These are phyloP conservation scores for Macrophya alboannulata DNA, from an alignment of 2,888 invertebrate species.

Conservation along the genomic window DNA sequence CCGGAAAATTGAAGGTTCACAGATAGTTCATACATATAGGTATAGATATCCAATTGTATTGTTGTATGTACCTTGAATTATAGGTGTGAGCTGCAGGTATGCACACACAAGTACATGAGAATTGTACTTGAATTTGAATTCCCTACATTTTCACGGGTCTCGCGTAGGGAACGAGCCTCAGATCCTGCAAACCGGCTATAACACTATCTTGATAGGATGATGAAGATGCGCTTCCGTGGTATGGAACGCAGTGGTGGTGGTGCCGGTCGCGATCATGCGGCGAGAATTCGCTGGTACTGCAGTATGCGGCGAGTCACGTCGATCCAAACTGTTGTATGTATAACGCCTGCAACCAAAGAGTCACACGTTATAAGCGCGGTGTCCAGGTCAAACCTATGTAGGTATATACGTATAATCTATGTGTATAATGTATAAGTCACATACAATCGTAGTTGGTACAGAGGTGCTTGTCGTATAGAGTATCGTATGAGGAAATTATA, in stretches of 20 bases:
- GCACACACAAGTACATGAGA: background rate
- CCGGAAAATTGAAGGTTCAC: background rate
- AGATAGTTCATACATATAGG: background rate
- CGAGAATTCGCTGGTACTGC: background rate
- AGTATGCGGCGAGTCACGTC: background rate
- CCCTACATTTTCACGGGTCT: slow-evolving; percentile 8
- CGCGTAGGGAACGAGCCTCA: background rate
- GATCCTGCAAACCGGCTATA: background rate
- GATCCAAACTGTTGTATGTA: background rate
- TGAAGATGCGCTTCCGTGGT: background rate
- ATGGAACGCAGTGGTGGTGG: background rate
- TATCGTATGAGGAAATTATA: background rate
- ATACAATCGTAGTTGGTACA: background rate
- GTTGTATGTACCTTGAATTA: too few species aligned
- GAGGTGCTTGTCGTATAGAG: too few species aligned
- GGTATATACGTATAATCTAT: background rate
- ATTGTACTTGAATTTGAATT: background rate
- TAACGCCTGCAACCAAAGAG: background rate
- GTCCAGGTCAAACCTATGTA: background rate
- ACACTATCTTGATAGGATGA: background rate
- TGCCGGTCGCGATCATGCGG: background rate
- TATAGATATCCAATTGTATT: too few species aligned
- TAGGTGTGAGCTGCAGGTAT: background rate
- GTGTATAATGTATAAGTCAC: background rate
- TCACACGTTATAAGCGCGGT: background rate